phyloP scores from a whole-genome alignment of 2,888 invertebrate species.

The Diabrotica balteata region DNA sequence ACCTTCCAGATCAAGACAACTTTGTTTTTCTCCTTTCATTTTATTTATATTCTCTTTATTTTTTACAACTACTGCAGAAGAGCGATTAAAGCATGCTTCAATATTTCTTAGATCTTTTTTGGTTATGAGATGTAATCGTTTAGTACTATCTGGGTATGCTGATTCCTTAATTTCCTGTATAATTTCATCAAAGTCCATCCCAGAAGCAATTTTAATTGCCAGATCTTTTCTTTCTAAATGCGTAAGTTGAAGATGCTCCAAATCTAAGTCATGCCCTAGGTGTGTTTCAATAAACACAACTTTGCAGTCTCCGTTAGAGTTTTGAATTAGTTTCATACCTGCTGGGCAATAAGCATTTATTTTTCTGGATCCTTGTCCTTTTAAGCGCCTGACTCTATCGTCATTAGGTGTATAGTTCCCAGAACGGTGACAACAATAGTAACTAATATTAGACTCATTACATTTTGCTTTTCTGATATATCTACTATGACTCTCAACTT shows the following conservation, averaged over 20 bases:
- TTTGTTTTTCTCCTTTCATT: no score
- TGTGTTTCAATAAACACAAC: conserved; percentile 11
- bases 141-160: neutral
- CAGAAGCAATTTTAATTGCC: conserved; percentile 30
- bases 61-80: no score
- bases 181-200: conserved; percentile 27
- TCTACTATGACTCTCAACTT: conserved; percentile 14
- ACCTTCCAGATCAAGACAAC: no score
- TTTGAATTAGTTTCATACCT: conserved; percentile 7
- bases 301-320: conserved; percentile 1
- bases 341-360: conserved; percentile 32
- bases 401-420: conserved; percentile 26
- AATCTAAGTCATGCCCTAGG: conserved; percentile 24
- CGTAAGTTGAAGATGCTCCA: conserved; percentile 23
- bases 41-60: no score
- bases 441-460: neutral
- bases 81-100: conserved; percentile 15
- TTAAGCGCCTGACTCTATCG: conserved; percentile 25
- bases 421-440: conserved; percentile 31
- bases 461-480: conserved; percentile 11
- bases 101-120: conserved; percentile 28
- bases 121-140: conserved; percentile 27
- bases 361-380: conserved; percentile 32
- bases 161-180: conserved; percentile 24
- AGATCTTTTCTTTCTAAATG: conserved; percentile 21